Conservation (phyloP, 2,797 vertebrate genomes). For the Megalops cyprinoides region DNA sequence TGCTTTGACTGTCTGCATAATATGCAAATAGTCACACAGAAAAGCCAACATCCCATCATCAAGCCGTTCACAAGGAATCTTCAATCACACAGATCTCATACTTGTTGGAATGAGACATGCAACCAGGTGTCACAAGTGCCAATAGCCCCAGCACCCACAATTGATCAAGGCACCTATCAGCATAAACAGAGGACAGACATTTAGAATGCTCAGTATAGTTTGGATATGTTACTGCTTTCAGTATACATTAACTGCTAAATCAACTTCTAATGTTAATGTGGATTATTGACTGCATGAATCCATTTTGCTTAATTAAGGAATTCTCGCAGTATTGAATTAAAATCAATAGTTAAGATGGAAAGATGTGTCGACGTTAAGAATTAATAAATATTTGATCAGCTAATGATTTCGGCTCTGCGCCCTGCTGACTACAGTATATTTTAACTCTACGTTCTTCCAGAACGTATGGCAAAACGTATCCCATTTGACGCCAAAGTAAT, state of each 20-base stretch:
- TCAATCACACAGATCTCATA: conserved; percentile 30
- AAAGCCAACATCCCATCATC: conserved; percentile 26
- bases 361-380: conserved; percentile 47
- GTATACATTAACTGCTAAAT: conserved; percentile 15
- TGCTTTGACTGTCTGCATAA: neutral
- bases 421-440: neutral
- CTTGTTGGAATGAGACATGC: conserved; percentile 35
- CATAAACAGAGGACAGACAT: conserved; percentile 28
- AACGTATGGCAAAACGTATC: too few species aligned
- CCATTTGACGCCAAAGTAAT: too few species aligned
- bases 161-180: conserved; percentile 51
- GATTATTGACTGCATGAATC: conserved; percentile 52
- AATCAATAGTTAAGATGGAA: conserved; percentile 32
- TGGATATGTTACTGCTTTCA: too few species aligned
- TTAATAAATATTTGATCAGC: conserved; percentile 48
- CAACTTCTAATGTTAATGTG: conserved; percentile 19
- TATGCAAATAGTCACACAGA: conserved; percentile 4
- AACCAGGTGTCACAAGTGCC: conserved; percentile 43
- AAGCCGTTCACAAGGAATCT: conserved; percentile 40
- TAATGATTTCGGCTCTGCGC: conserved; percentile 31
- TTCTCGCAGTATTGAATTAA: conserved; percentile 40
- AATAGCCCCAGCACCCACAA: conserved; percentile 39
- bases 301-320: conserved; percentile 46
- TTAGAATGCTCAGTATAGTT: too few species aligned
- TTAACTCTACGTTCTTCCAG: too few species aligned